These are phyloP conservation scores for Seira musarum DNA, from an alignment of 2,888 invertebrate genomes.

Conservation along the genomic window DNA sequence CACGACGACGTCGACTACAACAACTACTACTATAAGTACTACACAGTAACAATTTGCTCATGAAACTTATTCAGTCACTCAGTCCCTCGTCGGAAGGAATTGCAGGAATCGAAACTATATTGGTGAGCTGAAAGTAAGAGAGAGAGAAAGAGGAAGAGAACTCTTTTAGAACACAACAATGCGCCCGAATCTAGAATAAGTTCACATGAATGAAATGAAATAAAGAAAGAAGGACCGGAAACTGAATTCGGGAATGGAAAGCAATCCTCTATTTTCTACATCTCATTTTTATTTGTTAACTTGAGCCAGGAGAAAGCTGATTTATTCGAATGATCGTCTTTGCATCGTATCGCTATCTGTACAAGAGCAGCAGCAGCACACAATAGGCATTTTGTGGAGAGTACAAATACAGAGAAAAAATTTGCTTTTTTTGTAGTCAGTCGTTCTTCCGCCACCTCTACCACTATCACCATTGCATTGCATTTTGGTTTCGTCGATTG, in stretches of 20 bases:
- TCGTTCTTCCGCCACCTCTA: neutral
- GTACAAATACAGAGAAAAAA: neutral
- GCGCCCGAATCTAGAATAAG: neutral
- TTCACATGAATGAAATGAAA: slow-evolving; percentile 9
- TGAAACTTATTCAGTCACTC: slow-evolving; percentile 5
- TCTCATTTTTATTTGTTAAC: slow-evolving; percentile 19
- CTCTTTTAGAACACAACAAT: neutral
- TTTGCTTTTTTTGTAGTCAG: neutral
- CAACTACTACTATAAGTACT: too few relatives aligned
- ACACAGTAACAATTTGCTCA: slow-evolving; percentile 12
- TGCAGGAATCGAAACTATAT: too few relatives aligned
- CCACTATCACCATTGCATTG: too few relatives aligned
- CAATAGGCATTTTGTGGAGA: slow-evolving; percentile 5
- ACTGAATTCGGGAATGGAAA: neutral
- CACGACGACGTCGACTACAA: too few relatives aligned
- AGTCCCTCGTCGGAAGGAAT: too few relatives aligned
- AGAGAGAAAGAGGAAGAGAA: too few relatives aligned
- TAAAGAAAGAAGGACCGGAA: neutral
- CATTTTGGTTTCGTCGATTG: neutral
- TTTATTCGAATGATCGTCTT: slow-evolving; percentile 14
- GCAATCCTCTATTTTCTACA: slow-evolving; percentile 10
- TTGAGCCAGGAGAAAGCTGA: slow-evolving; percentile 7
- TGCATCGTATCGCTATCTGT: neutral
- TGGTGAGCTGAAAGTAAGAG: too few relatives aligned
- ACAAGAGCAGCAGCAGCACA: neutral